A percentile compares a stretch with the other conserved stretches of the same genome.
These are phyloP conservation scores for Acleris literana DNA, from an alignment of 2,888 invertebrate species.

Conservation along the genomic window DNA sequence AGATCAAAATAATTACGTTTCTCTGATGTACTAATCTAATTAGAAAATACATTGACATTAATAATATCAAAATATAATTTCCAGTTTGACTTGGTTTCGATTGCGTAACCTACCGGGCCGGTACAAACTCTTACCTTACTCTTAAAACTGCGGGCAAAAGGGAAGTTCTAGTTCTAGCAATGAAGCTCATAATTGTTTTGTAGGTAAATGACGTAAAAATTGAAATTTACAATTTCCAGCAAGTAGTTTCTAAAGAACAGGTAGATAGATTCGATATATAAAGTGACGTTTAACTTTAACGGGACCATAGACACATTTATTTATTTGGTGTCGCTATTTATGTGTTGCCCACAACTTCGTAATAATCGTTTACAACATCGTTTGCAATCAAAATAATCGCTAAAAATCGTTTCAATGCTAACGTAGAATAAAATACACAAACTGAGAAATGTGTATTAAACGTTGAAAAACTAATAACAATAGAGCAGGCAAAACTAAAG, in stretches of 20 bases:
- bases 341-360: too few species aligned
- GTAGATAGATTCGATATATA: background rate
- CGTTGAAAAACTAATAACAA: too few species aligned
- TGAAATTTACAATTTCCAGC: conserved; percentile 9
- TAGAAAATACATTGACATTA: background rate
- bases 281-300: conserved; percentile 14
- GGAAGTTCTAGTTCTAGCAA: conserved; percentile 58
- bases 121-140: conserved; percentile 62
- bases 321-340: background rate
- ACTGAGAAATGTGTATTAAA: too few species aligned
- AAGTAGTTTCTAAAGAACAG: conserved; percentile 4
- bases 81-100: conserved; percentile 32
- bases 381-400: too few species aligned
- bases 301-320: background rate
- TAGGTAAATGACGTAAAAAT: conserved; percentile 28
- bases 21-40: background rate
- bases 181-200: conserved; percentile 62
- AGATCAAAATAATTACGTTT: background rate
- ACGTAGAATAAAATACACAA: too few species aligned
- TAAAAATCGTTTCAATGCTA: too few species aligned
- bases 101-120: conserved; percentile 69
- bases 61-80: background rate
- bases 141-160: conserved; percentile 60
- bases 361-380: too few species aligned
- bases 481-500: too few species aligned